Conservation (phyloP, 1,140 invertebrate genomes). For the Neodiprion lecontei region DNA sequence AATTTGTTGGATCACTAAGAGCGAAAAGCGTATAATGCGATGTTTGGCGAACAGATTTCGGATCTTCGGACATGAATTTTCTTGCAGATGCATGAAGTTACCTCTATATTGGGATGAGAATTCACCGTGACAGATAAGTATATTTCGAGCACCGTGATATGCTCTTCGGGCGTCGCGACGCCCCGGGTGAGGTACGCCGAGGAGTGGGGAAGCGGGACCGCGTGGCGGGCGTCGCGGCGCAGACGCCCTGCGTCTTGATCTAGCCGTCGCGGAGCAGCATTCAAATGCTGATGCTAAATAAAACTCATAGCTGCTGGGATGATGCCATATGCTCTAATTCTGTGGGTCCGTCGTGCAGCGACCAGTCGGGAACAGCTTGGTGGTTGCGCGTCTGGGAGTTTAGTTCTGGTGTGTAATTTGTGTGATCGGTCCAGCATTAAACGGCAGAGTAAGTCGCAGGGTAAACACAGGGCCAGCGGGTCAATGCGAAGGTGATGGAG, state of each 20-base stretch:
- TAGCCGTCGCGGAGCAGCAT: constrained; percentile 22
- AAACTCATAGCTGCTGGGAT: constrained; percentile 59
- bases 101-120: neutral
- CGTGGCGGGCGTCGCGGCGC: neutral
- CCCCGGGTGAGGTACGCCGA: neutral
- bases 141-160: constrained; percentile 1
- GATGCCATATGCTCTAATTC: constrained; percentile 59
- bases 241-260: neutral
- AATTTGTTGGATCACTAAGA: too few species aligned
- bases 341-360: constrained; percentile 30
- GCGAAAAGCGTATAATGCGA: too few species aligned
- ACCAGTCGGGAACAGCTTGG: neutral
- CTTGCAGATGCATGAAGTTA: neutral
- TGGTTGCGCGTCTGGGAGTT: neutral
- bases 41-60: too few species aligned
- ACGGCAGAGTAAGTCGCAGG: neutral
- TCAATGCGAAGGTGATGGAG: constrained; percentile 48
- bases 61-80: too few species aligned
- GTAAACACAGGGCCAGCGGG: neutral
- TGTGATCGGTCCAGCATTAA: neutral
- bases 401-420: neutral
- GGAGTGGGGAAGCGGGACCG: neutral
- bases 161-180: neutral
- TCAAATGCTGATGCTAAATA: constrained; percentile 58
- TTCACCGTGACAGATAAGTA: constrained; percentile 12